Base-by-base conservation (phyloP, 2,113 vertebrate genomes). In the Beaufortia kweichowensis region DNA sequence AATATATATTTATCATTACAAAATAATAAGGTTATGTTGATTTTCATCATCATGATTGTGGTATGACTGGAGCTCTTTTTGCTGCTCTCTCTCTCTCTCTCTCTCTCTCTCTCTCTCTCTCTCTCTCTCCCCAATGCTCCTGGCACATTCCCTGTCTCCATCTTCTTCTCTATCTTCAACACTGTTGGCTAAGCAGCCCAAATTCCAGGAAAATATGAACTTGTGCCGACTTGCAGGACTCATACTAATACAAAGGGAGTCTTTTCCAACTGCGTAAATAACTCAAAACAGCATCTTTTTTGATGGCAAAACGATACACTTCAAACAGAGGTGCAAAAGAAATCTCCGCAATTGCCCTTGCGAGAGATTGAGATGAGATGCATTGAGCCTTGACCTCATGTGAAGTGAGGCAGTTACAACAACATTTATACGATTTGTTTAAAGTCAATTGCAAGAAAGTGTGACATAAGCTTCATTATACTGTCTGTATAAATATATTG, bases 161-260 rank as follows among this genome's bases (percentile, higher is more conserved):
- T 74, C 82, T 65, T 81, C 78, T 80, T 78, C 78, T 70, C 72
- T 69, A 78, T 79, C 84, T 88, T 84, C 82, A 84, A 84, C 72
- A 81, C 82, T 83, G 85, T 79, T 79, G 55, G 81, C 87, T 84
- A 70, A 41, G 68, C 80, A 81, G 80, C 84, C 84, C 68, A 80
- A 87, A 91, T 92, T 93, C 89, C 90, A 86, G 88, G 89, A 90
- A 92, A 81, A 91, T 83, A 85, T 85, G 81, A 88, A 90, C 91
- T 85, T 91, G 91, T 89, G 82, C 90, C 73, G 85, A 92, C 91
- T 90, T 91, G 90, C 85, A 75, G 81, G 76, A 83, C 85, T 86
- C 81, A 85, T 80, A 86, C 88, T 84, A 84, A 90, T 86, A 82
- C 85, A 85, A 82, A 83, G 65, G 67, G 46, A 56, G 79, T 81